These are phyloP conservation scores for Rhynchotus rufescens DNA, from an alignment of 2,797 vertebrate species.

Conservation along the genomic window DNA sequence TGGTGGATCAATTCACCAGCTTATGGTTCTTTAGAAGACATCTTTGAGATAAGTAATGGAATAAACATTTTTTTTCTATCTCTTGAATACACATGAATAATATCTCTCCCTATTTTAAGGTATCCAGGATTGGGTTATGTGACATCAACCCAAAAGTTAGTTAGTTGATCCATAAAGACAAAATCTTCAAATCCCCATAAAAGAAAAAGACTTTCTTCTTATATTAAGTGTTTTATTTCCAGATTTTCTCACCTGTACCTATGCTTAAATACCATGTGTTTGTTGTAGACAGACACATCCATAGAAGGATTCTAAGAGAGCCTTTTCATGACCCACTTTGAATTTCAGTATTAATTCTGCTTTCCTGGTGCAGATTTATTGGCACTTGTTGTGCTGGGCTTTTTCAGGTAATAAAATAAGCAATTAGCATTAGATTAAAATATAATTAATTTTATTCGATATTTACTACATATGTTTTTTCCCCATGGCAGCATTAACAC, in stretches of 20 bases:
- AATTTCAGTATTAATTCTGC: not conserved
- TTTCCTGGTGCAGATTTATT: not conserved
- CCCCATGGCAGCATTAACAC: not conserved
- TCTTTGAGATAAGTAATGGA: not conserved
- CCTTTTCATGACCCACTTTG: not conserved
- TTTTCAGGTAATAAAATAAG: not conserved
- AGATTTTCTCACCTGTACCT: not conserved
- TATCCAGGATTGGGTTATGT: not conserved
- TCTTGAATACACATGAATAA: not conserved
- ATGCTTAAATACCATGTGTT: not conserved
- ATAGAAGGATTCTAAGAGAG: not conserved
- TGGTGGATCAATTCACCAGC: not conserved
- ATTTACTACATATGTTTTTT: conserved; percentile 4
- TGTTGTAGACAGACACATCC: not conserved
- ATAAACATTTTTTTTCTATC: not conserved
- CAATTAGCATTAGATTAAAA: not conserved
- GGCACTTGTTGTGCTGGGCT: not conserved
- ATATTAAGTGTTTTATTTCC: not conserved
- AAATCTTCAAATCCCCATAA: not conserved
- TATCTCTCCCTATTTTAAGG: not conserved
- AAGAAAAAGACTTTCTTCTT: not conserved
- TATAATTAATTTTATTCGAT: not conserved
- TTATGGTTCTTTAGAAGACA: not conserved
- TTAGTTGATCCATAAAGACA: not conserved
- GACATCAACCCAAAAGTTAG: not conserved